phyloP scores from a whole-genome alignment of 2,888 invertebrate species.

The Melolontha melolontha region DNA sequence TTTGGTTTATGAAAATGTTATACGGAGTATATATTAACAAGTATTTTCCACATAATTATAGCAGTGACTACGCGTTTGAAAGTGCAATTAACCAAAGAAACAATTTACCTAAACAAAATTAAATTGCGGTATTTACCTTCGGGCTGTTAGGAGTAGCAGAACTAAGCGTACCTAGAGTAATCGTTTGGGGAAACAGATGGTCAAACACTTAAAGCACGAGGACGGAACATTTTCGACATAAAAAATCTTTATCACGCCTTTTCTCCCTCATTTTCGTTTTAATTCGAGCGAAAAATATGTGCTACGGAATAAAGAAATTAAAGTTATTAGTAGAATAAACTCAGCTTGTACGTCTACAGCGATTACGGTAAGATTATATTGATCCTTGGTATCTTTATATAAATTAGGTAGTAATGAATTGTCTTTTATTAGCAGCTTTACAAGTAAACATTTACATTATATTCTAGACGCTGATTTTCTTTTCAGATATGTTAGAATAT shows the following conservation, averaged over 20 bases:
- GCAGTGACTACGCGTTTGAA: conserved; percentile 1
- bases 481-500: too few relatives aligned
- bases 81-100: conserved; percentile 1
- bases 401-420: too few relatives aligned
- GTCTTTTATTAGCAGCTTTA: too few relatives aligned
- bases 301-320: too few relatives aligned
- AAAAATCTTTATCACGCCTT: conserved; percentile 7
- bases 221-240: background rate
- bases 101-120: conserved; percentile 26
- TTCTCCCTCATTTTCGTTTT: background rate
- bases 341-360: too few relatives aligned
- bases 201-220: background rate
- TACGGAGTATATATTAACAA: conserved; percentile 22
- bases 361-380: too few relatives aligned
- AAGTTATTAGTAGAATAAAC: too few relatives aligned
- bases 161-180: conserved; percentile 6
- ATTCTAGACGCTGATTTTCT: too few relatives aligned
- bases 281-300: too few relatives aligned
- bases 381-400: too few relatives aligned
- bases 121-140: conserved; percentile 12
- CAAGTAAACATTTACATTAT: too few relatives aligned
- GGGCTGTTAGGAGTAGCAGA: background rate
- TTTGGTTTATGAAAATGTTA: background rate
- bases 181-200: conserved; percentile 19
- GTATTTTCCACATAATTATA: conserved; percentile 20